Conservation (phyloP, 1,140 invertebrate genomes). For the Drosophila rufa region DNA sequence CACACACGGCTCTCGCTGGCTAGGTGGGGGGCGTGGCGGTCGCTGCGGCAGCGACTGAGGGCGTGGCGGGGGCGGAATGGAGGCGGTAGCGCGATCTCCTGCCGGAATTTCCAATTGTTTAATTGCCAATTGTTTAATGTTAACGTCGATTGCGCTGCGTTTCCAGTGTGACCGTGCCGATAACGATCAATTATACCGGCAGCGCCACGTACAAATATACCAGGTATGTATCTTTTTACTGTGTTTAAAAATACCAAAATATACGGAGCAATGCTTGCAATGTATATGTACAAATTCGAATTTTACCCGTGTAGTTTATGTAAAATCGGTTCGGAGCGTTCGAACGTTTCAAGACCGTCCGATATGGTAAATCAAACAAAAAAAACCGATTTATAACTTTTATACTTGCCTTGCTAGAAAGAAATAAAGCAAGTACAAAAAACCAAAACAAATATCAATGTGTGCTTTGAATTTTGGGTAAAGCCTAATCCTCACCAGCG, state of each 20-base stretch:
- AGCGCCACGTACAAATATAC: not conserved
- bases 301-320: no score
- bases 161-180: conserved; percentile 12
- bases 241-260: not conserved
- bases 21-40: conserved; percentile 22
- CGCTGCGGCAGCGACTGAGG: conserved; percentile 11
- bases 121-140: conserved; percentile 37
- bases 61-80: conserved; percentile 5
- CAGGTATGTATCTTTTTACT: not conserved
- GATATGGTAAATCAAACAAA: no score
- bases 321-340: no score
- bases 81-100: conserved; percentile 17
- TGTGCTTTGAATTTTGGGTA: no score
- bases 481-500: no score
- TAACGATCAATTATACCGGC: not conserved
- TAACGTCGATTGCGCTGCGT: conserved; percentile 36
- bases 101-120: conserved; percentile 37
- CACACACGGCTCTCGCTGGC: conserved; percentile 8
- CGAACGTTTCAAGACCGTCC: no score
- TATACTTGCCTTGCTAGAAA: no score
- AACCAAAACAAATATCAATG: no score
- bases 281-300: no score
- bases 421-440: no score
- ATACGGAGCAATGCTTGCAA: no score
- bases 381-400: no score